Conservation (phyloP, 1,140 invertebrate genomes). For the Atta texana region DNA sequence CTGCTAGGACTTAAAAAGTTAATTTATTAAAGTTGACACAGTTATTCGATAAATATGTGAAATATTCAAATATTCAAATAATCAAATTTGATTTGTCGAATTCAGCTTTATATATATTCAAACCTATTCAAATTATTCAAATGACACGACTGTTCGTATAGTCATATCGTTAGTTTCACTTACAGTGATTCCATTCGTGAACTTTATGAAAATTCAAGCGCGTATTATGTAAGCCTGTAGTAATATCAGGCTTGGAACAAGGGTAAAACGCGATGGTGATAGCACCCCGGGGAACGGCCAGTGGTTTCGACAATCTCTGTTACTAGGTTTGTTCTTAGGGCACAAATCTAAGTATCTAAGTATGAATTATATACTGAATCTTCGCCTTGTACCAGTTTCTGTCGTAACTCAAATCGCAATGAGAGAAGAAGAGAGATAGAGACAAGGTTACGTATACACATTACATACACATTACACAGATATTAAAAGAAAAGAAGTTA, state of each 20-base stretch:
- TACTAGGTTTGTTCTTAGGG: constrained; percentile 16
- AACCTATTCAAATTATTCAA: not conserved
- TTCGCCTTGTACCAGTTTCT: not conserved
- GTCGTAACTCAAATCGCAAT: not conserved
- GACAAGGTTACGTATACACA: not conserved
- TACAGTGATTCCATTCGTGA: not conserved
- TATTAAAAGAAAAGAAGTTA: too few relatives aligned
- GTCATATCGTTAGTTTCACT: not conserved
- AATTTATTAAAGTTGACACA: not conserved
- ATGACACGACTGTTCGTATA: not conserved
- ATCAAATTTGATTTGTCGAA: not conserved
- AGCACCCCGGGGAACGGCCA: not conserved
- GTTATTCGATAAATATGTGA: not conserved
- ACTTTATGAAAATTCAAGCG: constrained; percentile 14
- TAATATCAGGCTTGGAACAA: constrained; percentile 17
- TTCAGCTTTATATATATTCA: not conserved
- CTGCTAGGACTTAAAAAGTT: not conserved
- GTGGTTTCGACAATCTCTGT: constrained; percentile 37
- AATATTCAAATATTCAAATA: constrained; percentile 9
- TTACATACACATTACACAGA: too few relatives aligned
- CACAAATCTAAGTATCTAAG: constrained; percentile 3
- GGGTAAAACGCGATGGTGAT: constrained; percentile 31
- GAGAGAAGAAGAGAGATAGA: not conserved
- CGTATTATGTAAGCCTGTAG: constrained; percentile 2
- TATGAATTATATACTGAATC: constrained; percentile 32